phyloP scores from a whole-genome alignment of 2,113 vertebrate genomes.

The Gallinago paraguaiae region DNA sequence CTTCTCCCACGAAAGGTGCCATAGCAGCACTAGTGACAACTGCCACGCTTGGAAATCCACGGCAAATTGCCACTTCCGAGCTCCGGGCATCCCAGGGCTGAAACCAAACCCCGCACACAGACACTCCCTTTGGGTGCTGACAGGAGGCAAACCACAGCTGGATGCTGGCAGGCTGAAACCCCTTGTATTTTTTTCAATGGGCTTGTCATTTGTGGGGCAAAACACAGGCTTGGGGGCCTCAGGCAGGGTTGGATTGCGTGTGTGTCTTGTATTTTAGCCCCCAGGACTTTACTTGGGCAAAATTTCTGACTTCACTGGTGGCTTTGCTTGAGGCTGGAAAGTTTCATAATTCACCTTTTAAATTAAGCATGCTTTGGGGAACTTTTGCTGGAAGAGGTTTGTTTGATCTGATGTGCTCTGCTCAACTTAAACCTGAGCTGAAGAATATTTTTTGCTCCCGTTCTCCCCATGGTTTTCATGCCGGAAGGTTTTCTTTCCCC shows the following conservation, averaged over 20 bases:
- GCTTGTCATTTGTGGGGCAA: neutral
- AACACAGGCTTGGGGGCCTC: neutral
- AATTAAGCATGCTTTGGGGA: conserved; percentile 48
- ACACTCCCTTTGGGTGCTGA: neutral
- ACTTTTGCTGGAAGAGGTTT: neutral
- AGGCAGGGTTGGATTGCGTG: neutral
- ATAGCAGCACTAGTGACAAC: neutral
- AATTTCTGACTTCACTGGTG: conserved; percentile 12
- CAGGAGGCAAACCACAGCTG: neutral
- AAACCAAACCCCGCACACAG: neutral
- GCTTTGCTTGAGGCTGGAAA: conserved; percentile 50
- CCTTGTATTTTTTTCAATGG: neutral
- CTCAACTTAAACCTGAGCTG: neutral
- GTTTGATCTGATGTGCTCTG: conserved; percentile 21
- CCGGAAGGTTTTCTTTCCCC: neutral
- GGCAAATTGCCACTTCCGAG: neutral
- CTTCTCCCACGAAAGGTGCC: neutral
- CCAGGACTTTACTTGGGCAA: neutral
- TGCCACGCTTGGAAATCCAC: neutral
- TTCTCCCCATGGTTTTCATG: neutral
- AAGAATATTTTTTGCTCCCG: neutral
- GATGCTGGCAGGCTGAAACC: neutral
- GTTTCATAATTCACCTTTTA: conserved; percentile 37
- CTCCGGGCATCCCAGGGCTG: neutral
- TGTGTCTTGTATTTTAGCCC: neutral